Evolutionary conservation across 2,797 vertebrate genomes (phyloP).

Genomic region (Rhodeus uyekii): DNA sequence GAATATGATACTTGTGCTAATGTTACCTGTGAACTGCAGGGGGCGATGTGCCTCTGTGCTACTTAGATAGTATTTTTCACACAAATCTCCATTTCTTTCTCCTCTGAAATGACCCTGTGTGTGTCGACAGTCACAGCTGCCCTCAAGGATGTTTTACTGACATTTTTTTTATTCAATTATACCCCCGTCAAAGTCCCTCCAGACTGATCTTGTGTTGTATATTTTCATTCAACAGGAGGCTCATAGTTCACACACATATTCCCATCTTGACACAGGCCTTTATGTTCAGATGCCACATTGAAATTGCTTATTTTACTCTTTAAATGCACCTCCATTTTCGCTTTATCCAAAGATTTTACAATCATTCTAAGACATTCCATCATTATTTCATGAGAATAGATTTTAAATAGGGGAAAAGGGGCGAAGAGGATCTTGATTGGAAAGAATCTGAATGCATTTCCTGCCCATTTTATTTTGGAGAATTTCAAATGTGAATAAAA

Average conservation of each 20-base stretch:
- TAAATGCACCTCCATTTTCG: background rate
- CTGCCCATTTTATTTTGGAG: slow-evolving; percentile 10
- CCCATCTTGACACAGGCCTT: background rate
- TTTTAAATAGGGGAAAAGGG: slow-evolving; percentile 5
- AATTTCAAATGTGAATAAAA: slow-evolving; percentile 27
- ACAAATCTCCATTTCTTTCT: background rate
- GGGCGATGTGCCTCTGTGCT: slow-evolving; percentile 22
- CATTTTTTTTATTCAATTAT: slow-evolving; percentile 7
- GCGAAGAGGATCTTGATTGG: background rate
- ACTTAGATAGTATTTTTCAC: too few species aligned
- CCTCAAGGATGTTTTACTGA: background rate
- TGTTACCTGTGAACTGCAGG: slow-evolving; percentile 18
- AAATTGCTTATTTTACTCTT: slow-evolving; percentile 11
- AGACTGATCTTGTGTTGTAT: slow-evolving; percentile 1
- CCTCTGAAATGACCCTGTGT: background rate
- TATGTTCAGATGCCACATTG: background rate
- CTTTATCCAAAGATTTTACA: background rate
- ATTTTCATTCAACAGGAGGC: slow-evolving; percentile 12
- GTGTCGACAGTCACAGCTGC: background rate
- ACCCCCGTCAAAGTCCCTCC: background rate
- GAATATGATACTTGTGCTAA: background rate
- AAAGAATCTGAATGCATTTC: slow-evolving; percentile 6
- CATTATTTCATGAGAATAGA: slow-evolving; percentile 25
- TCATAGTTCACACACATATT: background rate
- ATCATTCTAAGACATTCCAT: background rate